Evolutionary conservation across 2,888 invertebrate species (phyloP).

Genomic region (Archips xylosteana): DNA sequence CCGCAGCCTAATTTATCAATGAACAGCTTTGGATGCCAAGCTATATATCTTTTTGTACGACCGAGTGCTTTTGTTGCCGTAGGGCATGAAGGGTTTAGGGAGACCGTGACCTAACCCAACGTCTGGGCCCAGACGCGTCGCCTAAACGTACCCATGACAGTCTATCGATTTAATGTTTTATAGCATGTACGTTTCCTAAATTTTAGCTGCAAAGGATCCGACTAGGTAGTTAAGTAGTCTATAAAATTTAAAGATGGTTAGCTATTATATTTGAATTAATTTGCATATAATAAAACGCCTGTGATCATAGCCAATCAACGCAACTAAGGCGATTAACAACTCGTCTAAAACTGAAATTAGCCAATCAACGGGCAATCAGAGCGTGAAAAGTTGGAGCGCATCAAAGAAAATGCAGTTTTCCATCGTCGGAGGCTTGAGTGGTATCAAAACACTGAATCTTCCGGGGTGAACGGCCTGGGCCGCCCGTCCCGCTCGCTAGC

Average conservation of each 20-base stretch:
- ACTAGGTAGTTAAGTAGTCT: not conserved
- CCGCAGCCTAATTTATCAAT: slow-evolving; percentile 37
- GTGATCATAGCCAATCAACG: not conserved
- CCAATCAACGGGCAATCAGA: slow-evolving; percentile 73
- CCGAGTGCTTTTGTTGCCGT: slow-evolving; percentile 35
- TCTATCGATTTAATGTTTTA: slow-evolving; percentile 49
- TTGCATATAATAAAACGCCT: not conserved
- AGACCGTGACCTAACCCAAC: slow-evolving; percentile 69
- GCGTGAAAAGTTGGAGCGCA: slow-evolving; percentile 81
- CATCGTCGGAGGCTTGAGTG: slow-evolving; percentile 77
- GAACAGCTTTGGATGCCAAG: slow-evolving; percentile 1
- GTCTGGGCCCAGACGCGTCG: slow-evolving; percentile 58
- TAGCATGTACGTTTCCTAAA: not conserved
- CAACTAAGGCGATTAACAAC: not conserved
- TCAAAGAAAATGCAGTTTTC: slow-evolving; percentile 84
- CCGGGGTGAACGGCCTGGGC: slow-evolving; percentile 82
- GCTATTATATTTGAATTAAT: not conserved
- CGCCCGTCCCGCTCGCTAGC: slow-evolving; percentile 68
- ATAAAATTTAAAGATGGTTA: not conserved
- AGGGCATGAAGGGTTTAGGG: slow-evolving; percentile 40
- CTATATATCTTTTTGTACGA: slow-evolving; percentile 3
- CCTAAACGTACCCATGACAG: slow-evolving; percentile 43
- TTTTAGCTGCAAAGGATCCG: not conserved
- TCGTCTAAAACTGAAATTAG: slow-evolving; percentile 61
- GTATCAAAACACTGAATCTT: slow-evolving; percentile 86